Conservation (phyloP, 2,797 vertebrate species). For the Semaprochilodus insignis region DNA sequence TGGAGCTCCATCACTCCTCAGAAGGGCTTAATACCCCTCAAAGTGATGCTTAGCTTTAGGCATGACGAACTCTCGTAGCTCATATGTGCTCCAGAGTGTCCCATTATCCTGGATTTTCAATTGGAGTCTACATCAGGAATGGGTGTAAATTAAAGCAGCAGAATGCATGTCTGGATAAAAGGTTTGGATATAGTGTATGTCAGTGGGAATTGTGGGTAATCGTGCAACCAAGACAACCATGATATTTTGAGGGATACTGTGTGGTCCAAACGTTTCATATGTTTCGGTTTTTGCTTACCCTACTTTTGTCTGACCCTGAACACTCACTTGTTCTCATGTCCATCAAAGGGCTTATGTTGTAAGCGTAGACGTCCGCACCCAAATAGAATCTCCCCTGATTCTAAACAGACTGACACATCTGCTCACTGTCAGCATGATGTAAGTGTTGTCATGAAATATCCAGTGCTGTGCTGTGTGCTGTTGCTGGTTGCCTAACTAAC, state of each 20-base stretch:
- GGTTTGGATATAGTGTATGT: not conserved
- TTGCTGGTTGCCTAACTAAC: not conserved
- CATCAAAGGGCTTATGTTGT: not conserved
- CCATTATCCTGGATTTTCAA: not conserved
- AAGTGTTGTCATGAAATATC: not conserved
- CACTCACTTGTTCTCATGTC: not conserved
- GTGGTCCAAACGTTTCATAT: not conserved
- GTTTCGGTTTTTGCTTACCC: not conserved
- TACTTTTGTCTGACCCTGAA: not conserved
- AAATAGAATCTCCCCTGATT: constrained; percentile 1
- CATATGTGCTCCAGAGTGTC: not conserved
- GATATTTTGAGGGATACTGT: not conserved
- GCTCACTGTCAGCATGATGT: constrained; percentile 9
- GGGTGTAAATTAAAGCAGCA: not conserved
- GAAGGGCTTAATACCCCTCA: not conserved
- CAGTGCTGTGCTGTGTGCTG: not conserved
- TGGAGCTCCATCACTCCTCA: not conserved
- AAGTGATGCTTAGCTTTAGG: not conserved
- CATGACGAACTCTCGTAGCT: not conserved
- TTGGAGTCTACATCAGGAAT: too few species aligned
- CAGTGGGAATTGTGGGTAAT: not conserved
- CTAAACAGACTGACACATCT: constrained; percentile 2
- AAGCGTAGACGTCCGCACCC: constrained; percentile 8
- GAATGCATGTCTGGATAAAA: not conserved
- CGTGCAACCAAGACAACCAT: not conserved